Percentiles rank a stretch among this genome's conserved stretches.
phyloP scores from a whole-genome alignment of 2,113 vertebrate genomes.

The Oreochromis aureus region DNA sequence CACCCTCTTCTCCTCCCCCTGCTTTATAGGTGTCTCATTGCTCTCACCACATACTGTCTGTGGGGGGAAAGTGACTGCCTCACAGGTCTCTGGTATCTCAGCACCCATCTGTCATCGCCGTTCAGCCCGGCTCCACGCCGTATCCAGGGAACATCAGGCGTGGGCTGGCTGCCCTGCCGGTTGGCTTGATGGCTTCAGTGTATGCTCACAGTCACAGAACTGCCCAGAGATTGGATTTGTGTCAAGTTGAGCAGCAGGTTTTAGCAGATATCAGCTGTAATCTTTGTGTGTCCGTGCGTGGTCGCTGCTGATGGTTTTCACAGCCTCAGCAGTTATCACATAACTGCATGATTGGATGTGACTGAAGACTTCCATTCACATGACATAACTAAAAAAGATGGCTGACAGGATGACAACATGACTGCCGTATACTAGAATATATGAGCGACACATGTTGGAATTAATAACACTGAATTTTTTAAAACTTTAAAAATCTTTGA shows the following conservation, averaged over 20 bases:
- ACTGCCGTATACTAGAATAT: not conserved
- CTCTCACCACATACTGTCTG: constrained; percentile 31
- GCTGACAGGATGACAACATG: not conserved
- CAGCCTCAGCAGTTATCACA: constrained; percentile 20
- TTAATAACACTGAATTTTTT: not conserved
- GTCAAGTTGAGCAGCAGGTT: constrained; percentile 41
- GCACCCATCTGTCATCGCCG: constrained; percentile 49
- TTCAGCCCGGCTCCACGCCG: constrained; percentile 12
- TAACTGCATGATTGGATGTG: not conserved
- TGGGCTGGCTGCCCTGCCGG: not conserved
- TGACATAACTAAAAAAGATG: not conserved
- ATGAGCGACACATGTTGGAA: not conserved
- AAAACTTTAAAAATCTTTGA: not conserved
- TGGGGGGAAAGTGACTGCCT: constrained; percentile 2
- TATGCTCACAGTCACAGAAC: not conserved
- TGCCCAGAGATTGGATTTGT: constrained; percentile 41
- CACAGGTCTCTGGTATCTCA: constrained; percentile 32
- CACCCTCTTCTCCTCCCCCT: not conserved
- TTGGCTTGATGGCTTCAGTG: constrained; percentile 19
- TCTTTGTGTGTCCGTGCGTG: constrained; percentile 1
- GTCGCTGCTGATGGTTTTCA: constrained; percentile 8
- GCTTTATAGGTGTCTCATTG: constrained; percentile 29
- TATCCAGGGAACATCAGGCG: constrained; percentile 29
- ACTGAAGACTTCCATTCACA: not conserved
- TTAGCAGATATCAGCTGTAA: constrained; percentile 45